Evolutionary conservation across 35 echinoderm and acorn worm species (phyloP), one percentile per base, ranked within the genome.

Genomic region (Ophiothrix spiculata): DNA sequence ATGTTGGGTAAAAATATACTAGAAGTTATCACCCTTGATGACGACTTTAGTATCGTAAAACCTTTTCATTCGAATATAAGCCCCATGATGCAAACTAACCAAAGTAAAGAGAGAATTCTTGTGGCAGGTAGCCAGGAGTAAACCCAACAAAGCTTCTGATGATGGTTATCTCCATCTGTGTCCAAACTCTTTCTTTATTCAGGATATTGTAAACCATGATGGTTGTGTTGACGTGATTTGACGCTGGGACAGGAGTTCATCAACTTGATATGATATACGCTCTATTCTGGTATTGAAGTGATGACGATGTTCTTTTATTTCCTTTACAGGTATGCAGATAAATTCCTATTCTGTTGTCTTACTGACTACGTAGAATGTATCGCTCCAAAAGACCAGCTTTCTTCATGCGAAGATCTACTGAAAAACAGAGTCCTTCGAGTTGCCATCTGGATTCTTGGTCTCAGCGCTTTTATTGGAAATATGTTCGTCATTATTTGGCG

Each of bases 401-500:
- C 96, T 0, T 94, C 93, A 37, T 99, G 96, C 73, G 77, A 94
- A 34, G 96, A 99, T 49, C 74, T 99, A n/a, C 91, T 99, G 96
- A 42, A 86, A 32, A 94, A 94, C 76, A 75, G 54, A 15, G 87
- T 94, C 78, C 84, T 94, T 32, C 92, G 96, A 3, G 82, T 99
- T 6, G 41, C 79, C 49, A 94, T 94, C 77, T 99, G 96, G 96
- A 74, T 99, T 14, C 87, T 94, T 12, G 96, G 96, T 16, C 56
- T 99, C 25, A 93, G 92, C 37, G 96, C 96, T 15, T 81, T 99
- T 36, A 37, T 99, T 29, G 96, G 96, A 8, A 99, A 99, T 56
- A 76, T 78, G 23, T 91, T 99, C 38, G 96, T 99, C 17, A 90
- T 99, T 33, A 33, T 91, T 0, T 99, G 96, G 96, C 76, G 96